phyloP scores from a whole-genome alignment of 2,888 invertebrate species.

The Acanthosepion esculentum region DNA sequence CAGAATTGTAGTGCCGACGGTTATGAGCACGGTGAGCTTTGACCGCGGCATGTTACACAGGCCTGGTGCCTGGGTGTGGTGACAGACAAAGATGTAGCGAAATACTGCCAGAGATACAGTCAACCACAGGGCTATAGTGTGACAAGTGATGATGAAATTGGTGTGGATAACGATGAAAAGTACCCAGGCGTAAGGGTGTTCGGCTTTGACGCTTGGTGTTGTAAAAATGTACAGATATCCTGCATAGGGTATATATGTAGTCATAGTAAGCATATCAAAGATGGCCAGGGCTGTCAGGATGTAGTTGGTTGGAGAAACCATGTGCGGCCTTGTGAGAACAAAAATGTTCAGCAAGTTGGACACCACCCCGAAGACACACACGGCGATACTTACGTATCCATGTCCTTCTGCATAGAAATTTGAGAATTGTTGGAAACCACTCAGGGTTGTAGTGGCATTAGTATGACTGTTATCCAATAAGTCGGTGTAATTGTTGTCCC shows the following conservation, averaged over 20 bases:
- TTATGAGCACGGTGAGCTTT: conserved; percentile 67
- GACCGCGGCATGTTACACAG: conserved; percentile 72
- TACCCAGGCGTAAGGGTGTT: conserved; percentile 71
- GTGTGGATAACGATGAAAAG: conserved; percentile 70
- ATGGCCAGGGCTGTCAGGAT: conserved; percentile 89
- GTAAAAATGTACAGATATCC: conserved; percentile 68
- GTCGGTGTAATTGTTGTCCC: neutral
- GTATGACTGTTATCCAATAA: too few relatives aligned
- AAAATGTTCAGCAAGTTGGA: conserved; percentile 94
- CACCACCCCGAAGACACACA: conserved; percentile 92
- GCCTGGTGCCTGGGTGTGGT: conserved; percentile 69
- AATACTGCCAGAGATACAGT: conserved; percentile 94
- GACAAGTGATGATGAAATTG: conserved; percentile 76
- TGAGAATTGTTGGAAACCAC: neutral
- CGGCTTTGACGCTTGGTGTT: conserved; percentile 53
- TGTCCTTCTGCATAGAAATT: conserved; percentile 78
- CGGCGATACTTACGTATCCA: conserved; percentile 88
- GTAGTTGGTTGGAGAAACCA: conserved; percentile 91
- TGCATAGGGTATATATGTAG: conserved; percentile 85
- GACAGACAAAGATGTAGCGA: conserved; percentile 81
- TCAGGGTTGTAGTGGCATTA: neutral
- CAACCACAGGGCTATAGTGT: conserved; percentile 93
- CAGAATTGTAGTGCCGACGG: conserved; percentile 66
- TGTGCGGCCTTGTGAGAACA: conserved; percentile 87
- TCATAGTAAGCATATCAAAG: conserved; percentile 91